Conservation (phyloP, 2,888 invertebrate species). For the Tromatobia lineatoria region DNA sequence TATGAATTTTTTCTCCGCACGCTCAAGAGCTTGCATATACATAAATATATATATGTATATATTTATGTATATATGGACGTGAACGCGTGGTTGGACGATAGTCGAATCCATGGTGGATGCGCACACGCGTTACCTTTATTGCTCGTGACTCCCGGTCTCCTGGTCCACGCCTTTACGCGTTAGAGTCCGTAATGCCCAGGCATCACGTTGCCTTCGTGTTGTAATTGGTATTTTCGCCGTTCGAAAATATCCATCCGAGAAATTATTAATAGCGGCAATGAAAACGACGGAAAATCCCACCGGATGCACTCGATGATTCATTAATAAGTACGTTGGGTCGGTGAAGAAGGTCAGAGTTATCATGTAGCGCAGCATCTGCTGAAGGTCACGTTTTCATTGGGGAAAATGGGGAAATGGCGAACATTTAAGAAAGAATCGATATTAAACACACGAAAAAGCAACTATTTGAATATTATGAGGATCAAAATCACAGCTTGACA, state of each 20-base stretch:
- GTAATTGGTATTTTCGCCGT: constrained; percentile 48
- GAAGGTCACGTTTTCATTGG: too few species aligned
- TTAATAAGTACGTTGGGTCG: not conserved
- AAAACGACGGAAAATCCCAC: constrained; percentile 6
- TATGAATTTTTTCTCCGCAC: constrained; percentile 60
- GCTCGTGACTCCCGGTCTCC: constrained; percentile 20
- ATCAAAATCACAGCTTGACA: too few species aligned
- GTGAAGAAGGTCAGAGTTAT: not conserved
- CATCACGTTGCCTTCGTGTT: constrained; percentile 49
- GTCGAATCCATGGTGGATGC: constrained; percentile 17
- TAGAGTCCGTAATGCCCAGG: constrained; percentile 62
- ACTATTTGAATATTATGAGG: too few species aligned
- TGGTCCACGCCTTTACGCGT: constrained; percentile 54
- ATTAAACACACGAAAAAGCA: too few species aligned
- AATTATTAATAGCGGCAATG: constrained; percentile 30
- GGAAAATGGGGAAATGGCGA: too few species aligned
- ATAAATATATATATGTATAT: not conserved
- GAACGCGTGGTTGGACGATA: constrained; percentile 45
- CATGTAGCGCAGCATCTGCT: too few species aligned
- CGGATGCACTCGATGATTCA: constrained; percentile 17
- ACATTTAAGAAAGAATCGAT: too few species aligned
- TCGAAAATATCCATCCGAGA: constrained; percentile 26
- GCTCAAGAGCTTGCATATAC: constrained; percentile 36
- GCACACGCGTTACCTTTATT: constrained; percentile 19
- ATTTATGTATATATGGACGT: not conserved